These are phyloP conservation scores for Dryadula phaetusa DNA, from an alignment of 2,888 invertebrate species.

Conservation along the genomic window DNA sequence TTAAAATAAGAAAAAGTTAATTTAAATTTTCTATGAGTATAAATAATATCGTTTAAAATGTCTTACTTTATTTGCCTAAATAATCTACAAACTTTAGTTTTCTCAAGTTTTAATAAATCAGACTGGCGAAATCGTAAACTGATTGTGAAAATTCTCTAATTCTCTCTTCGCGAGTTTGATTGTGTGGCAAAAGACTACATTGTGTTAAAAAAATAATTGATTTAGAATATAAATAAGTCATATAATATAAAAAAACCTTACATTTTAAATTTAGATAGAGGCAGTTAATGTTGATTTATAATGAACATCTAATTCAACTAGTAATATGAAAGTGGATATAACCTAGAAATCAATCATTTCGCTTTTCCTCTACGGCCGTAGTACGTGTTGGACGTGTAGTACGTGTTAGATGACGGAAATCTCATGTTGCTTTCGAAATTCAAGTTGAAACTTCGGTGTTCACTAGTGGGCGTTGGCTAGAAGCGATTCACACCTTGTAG, in stretches of 20 bases:
- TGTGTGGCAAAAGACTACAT: no score
- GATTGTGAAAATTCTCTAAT: neutral
- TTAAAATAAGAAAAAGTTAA: no score
- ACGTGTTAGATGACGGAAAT: conserved; percentile 12
- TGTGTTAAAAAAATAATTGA: no score
- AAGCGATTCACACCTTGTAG: neutral
- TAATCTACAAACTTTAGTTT: neutral
- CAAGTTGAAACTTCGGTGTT: neutral
- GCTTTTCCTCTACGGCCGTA: conserved; percentile 7
- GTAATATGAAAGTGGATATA: neutral
- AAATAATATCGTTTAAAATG: neutral
- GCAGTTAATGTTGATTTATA: neutral
- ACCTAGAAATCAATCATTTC: conserved; percentile 3
- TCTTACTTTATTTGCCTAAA: neutral
- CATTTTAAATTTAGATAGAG: neutral
- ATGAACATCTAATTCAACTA: neutral
- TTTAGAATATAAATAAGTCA: no score
- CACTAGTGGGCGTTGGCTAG: neutral
- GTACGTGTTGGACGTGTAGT: conserved; percentile 16
- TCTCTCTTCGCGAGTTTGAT: neutral
- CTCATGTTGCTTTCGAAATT: neutral
- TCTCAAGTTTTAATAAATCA: neutral
- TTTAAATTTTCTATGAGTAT: neutral
- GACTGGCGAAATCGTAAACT: neutral
- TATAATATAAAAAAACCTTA: no score